Evolutionary conservation across 2,888 invertebrate genomes (phyloP).

Genomic region (Scaptomyza parva): DNA sequence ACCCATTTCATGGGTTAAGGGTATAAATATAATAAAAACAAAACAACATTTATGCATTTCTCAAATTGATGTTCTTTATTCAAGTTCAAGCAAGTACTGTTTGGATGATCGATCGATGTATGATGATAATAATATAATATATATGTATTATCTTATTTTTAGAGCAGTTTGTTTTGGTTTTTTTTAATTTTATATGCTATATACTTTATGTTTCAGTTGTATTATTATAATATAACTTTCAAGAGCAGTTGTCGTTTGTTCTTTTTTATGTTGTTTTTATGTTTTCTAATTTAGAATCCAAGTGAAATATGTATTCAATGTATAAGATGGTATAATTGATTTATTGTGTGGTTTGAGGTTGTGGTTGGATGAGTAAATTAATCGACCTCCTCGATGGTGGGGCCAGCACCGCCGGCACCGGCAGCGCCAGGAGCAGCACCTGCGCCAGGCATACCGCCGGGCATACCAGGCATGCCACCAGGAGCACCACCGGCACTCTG

Average conservation of each 20-base stretch:
- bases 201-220: constrained; percentile 43
- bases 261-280: constrained; percentile 28
- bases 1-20: too few species aligned
- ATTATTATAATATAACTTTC: constrained; percentile 60
- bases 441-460: constrained; percentile 85
- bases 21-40: background rate
- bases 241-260: constrained; percentile 70
- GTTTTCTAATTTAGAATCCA: constrained; percentile 76
- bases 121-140: constrained; percentile 73
- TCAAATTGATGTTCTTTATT: constrained; percentile 68
- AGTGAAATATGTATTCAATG: constrained; percentile 45
- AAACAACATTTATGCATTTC: constrained; percentile 50
- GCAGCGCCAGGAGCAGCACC: constrained; percentile 86
- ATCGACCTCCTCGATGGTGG: constrained; percentile 97
- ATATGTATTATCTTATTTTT: constrained; percentile 61
- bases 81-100: constrained; percentile 70
- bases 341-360: constrained; percentile 48
- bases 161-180: constrained; percentile 49
- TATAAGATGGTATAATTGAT: constrained; percentile 36
- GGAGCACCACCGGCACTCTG: constrained; percentile 90
- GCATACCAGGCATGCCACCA: constrained; percentile 86
- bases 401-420: constrained; percentile 86
- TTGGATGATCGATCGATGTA: constrained; percentile 72
- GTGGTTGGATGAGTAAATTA: constrained; percentile 72
- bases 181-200: constrained; percentile 1